A percentile compares a stretch with the other conserved stretches of the same genome.
Evolutionary conservation across 2,888 invertebrate species (phyloP).

Genomic region (Eupithecia subfuscata): DNA sequence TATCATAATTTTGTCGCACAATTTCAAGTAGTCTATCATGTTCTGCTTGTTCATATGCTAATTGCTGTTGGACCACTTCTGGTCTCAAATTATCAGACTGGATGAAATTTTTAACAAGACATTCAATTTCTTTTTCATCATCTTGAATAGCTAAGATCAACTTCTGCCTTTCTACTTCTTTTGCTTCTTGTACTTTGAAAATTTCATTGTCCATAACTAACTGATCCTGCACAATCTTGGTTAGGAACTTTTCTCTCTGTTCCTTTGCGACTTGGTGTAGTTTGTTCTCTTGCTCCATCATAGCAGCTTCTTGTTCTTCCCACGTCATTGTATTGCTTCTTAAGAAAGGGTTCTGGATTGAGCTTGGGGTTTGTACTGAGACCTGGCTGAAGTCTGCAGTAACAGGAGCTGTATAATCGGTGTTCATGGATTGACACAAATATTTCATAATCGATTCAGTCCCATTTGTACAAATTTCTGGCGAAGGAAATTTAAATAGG

Average conservation of each 20-base stretch:
- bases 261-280: conserved; percentile 85
- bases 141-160: conserved; percentile 85
- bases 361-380: conserved; percentile 61
- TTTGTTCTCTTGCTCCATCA: conserved; percentile 86
- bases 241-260: conserved; percentile 85
- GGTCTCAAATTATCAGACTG: conserved; percentile 82
- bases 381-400: conserved; percentile 59
- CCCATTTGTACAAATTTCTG: conserved; percentile 84
- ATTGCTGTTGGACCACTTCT: conserved; percentile 85
- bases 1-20: conserved; percentile 82
- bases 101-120: conserved; percentile 86
- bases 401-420: conserved; percentile 78
- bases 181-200: conserved; percentile 86
- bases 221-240: conserved; percentile 85
- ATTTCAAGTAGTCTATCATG: conserved; percentile 87
- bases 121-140: conserved; percentile 86
- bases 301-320: conserved; percentile 86
- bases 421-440: conserved; percentile 79
- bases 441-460: conserved; percentile 87
- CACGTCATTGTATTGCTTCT: conserved; percentile 66
- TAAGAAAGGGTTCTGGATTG: conserved; percentile 66
- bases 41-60: conserved; percentile 87
- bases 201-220: conserved; percentile 87
- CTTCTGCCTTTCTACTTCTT: conserved; percentile 85
- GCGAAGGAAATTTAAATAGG: conserved; percentile 86